Evolutionary conservation across 2,888 invertebrate species (phyloP), one percentile per base, ranked within the genome.

Genomic region (Andrena fulva): DNA sequence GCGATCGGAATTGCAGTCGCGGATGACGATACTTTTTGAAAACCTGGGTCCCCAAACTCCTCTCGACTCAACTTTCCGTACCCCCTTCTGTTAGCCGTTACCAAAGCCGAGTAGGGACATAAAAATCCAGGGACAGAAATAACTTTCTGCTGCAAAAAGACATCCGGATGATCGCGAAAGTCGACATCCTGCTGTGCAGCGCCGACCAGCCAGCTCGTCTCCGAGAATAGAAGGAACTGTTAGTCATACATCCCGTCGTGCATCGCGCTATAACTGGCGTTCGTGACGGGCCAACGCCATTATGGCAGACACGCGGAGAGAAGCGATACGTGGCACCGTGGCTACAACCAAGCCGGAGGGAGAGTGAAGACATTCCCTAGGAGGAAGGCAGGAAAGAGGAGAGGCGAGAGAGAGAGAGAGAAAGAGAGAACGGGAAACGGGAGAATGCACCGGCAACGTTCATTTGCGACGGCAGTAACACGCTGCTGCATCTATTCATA

Each of bases 171-270:
- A 62, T n/a, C 27, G 42, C 27, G 48, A 74, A 84, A 16, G 42
- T 85, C 86, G 82, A 83, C 86, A 79, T 85, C 77, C 85, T 84
- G 84, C 77, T 52, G 75, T 42, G 29, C 63, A 52, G 69, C 62
- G 67, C 24, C 60, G 72, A 77, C 72, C 83, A 62, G 70, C 85
- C 29, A 66, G 59, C 84, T 89, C 87, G 90, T 92, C 91, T 92
- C 93, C 92, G 80, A 93, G 91, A 93, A 93, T 93, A 93, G 91
- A 91, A 83, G 81, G 82, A 76, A 87, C 89, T 89, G 92, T 92
- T 92, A 92, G 90, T 92, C 92, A 92, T 91, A 92, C 93, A 93
- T 93, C 92, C 92, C 91, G 92, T 91, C 91, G 89, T 90, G 87
- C 91, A 91, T 92, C 91, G 89, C 84, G 89, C 91, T 92, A 92